These are phyloP conservation scores for Tichodroma muraria DNA, from an alignment of 2,113 vertebrate species.

Conservation along the genomic window DNA sequence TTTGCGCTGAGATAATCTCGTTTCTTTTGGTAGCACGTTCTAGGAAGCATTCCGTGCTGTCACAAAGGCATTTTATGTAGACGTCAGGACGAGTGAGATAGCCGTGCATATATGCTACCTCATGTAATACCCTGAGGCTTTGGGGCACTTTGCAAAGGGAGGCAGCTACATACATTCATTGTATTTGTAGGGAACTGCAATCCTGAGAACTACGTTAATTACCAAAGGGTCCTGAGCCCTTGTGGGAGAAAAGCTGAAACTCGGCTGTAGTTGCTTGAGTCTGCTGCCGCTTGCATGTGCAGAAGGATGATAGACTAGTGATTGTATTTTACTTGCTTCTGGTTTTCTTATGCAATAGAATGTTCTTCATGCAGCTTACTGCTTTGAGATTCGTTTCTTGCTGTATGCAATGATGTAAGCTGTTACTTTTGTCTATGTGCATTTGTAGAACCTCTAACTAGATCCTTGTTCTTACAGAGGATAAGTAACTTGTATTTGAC, in stretches of 20 bases:
- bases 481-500: background rate
- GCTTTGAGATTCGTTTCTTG: background rate
- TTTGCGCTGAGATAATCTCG: background rate
- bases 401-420: accelerated
- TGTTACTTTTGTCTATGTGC: background rate
- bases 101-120: accelerated
- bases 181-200: background rate
- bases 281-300: background rate
- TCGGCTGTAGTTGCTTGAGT: background rate
- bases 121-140: background rate
- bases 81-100: background rate
- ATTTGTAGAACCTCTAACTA: background rate
- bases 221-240: background rate
- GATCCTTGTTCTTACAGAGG: background rate
- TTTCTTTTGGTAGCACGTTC: background rate
- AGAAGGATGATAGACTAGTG: background rate
- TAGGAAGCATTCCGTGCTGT: background rate
- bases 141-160: background rate
- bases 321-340: background rate
- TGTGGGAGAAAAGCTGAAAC: background rate
- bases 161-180: accelerated
- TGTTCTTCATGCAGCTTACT: background rate
- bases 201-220: background rate
- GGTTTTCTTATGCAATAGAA: background rate
- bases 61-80: accelerated